Evolutionary conservation across 1,140 invertebrate genomes (phyloP).

Genomic region (Caenorhabditis briggsae): DNA sequence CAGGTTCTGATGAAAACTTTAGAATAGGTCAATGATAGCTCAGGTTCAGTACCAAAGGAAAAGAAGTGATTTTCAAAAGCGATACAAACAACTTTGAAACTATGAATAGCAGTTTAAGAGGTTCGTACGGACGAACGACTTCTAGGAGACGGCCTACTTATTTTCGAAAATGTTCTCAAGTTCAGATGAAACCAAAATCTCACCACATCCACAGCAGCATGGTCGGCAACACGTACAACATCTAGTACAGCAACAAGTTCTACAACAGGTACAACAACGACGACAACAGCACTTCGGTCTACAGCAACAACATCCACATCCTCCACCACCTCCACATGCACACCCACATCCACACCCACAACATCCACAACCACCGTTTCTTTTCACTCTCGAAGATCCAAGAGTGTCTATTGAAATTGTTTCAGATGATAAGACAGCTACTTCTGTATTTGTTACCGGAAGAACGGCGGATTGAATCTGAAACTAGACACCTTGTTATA

Average conservation of each 20-base stretch:
- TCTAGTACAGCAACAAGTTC: constrained; percentile 52
- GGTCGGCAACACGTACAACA: constrained; percentile 57
- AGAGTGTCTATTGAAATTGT: constrained; percentile 43
- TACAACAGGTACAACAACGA: constrained; percentile 37
- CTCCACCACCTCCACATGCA: constrained; percentile 24
- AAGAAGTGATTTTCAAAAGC: too few species aligned
- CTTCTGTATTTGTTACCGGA: constrained; percentile 5
- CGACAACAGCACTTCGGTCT: constrained; percentile 40
- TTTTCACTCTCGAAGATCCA: constrained; percentile 50
- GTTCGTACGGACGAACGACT: too few species aligned
- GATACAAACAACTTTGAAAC: too few species aligned
- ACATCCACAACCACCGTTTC: constrained; percentile 52
- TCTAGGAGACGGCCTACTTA: too few species aligned
- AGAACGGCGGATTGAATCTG: constrained; percentile 10
- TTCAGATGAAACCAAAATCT: not conserved
- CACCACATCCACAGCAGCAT: constrained; percentile 37
- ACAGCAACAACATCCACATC: constrained; percentile 59
- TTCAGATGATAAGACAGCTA: not conserved
- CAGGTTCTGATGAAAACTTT: too few species aligned
- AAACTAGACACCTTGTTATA: not conserved
- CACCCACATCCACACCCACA: constrained; percentile 50
- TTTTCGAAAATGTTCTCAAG: not conserved
- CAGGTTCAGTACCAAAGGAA: too few species aligned
- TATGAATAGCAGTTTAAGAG: too few species aligned
- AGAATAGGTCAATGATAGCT: too few species aligned